Percentiles rank a stretch among this genome's conserved stretches.
These are phyloP conservation scores for Bombus vancouverensis DNA, from an alignment of 1,140 invertebrate species.

Conservation along the genomic window DNA sequence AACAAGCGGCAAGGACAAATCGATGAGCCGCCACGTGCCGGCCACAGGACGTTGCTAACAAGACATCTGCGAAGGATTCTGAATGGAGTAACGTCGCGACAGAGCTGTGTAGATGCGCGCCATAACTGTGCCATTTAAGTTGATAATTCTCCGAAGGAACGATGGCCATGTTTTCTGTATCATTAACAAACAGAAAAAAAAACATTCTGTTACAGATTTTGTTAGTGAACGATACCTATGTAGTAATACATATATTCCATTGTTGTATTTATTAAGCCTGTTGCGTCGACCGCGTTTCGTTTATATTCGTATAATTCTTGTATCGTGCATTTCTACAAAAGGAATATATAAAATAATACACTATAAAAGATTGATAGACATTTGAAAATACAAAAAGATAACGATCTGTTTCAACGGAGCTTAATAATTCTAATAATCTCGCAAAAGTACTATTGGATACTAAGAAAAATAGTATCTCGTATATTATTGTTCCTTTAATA, in stretches of 20 bases:
- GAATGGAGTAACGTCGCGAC: conserved; percentile 90
- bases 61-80: conserved; percentile 92
- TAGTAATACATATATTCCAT: background rate
- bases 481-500: background rate
- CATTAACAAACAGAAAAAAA: conserved; percentile 14
- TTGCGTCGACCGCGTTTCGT: conserved; percentile 9
- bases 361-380: background rate
- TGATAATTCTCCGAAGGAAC: conserved; percentile 89
- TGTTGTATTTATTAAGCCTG: conserved; percentile 31
- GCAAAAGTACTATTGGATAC: background rate
- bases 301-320: background rate
- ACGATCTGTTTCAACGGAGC: background rate
- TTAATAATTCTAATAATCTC: background rate
- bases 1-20: conserved; percentile 92
- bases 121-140: conserved; percentile 93
- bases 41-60: conserved; percentile 91
- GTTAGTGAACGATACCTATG: background rate
- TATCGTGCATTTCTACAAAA: background rate
- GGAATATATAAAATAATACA: background rate
- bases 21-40: conserved; percentile 92
- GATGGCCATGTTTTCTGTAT: conserved; percentile 80
- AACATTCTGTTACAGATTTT: background rate
- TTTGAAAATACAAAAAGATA: background rate
- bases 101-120: conserved; percentile 90
- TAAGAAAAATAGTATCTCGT: background rate